Conservation (phyloP, 1,140 invertebrate species). For the Caenorhabditis inopinata region DNA sequence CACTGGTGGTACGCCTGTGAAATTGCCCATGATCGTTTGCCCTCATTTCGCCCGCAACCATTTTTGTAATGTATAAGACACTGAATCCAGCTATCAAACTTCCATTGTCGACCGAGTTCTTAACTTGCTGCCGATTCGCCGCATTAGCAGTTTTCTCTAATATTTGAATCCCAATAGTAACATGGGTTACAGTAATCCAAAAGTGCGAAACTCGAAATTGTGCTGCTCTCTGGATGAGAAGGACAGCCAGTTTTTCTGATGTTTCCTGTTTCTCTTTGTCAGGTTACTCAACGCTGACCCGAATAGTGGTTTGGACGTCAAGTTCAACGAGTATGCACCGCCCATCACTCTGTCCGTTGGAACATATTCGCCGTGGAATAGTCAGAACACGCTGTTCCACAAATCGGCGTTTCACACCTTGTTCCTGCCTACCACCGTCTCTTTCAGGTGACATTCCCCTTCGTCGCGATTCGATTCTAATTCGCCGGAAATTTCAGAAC, state of each 20-base stretch:
- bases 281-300: conserved; percentile 18
- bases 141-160: too few species aligned
- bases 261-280: conserved; percentile 40
- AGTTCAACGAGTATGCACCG: conserved; percentile 31
- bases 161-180: too few species aligned
- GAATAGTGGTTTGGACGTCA: not conserved
- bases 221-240: too few species aligned
- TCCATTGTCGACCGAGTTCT: too few species aligned
- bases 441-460: conserved; percentile 31
- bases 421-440: conserved; percentile 54
- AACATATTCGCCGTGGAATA: conserved; percentile 64
- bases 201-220: too few species aligned
- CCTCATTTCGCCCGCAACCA: too few species aligned
- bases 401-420: conserved; percentile 63
- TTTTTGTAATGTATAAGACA: too few species aligned
- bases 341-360: conserved; percentile 47
- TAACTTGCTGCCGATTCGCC: too few species aligned
- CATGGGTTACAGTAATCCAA: too few species aligned
- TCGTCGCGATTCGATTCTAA: not conserved
- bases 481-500: conserved; percentile 25
- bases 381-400: conserved; percentile 66
- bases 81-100: too few species aligned
- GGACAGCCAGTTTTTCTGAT: conserved; percentile 48
- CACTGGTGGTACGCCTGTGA: too few species aligned
- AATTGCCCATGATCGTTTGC: too few species aligned